Base-by-base conservation (phyloP, 1,140 invertebrate species). In the Brachionus manjavacas region DNA sequence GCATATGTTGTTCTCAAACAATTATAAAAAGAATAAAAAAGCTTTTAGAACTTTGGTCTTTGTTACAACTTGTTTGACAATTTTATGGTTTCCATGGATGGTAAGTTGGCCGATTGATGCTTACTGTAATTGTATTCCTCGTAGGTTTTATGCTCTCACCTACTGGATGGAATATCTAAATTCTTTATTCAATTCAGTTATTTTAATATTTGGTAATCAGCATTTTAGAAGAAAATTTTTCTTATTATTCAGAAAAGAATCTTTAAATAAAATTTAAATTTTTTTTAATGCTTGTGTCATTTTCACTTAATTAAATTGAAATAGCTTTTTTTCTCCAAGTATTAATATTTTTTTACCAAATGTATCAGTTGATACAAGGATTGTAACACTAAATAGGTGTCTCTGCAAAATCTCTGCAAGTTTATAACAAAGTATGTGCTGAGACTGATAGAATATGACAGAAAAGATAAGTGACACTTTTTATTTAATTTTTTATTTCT, bases 221-320 rank as follows among this genome's bases (percentile, higher is more conserved):
- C 72, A 76, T 49, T 76, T 76, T 76, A 76, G 72, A 76, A 46
- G 20, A 52, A 76, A 76, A 76, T 76, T 76, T 76, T 49, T 76
- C 4, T 20, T 25, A 7, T 9, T 76, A 46, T 76, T 76, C 23
- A 3, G n/a, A 28, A 76, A 76, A 49, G 28, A 76, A 25, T 23
- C n/a, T 76, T 23, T 35, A 35, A 72, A 72, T 41, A 41, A 72
- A 72, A 43, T 16, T 72, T 39, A n/a, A n/a, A n/a, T n/a, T n/a
- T n/a, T n/a, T n/a, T n/a, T n/a, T n/a, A n/a, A n/a, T n/a, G n/a
- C n/a, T n/a, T n/a, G n/a, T n/a, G 35, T 72, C 12, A 55, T n/a
- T n/a, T 0, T 55, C 20, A 16, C 1, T 55, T 16, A 55, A 55
- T n/a, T 16, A 55, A 16, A 16, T 55, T 16, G 4, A 55, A 55